Conservation (phyloP, 2,113 vertebrate genomes). For the Scolopax mira region DNA sequence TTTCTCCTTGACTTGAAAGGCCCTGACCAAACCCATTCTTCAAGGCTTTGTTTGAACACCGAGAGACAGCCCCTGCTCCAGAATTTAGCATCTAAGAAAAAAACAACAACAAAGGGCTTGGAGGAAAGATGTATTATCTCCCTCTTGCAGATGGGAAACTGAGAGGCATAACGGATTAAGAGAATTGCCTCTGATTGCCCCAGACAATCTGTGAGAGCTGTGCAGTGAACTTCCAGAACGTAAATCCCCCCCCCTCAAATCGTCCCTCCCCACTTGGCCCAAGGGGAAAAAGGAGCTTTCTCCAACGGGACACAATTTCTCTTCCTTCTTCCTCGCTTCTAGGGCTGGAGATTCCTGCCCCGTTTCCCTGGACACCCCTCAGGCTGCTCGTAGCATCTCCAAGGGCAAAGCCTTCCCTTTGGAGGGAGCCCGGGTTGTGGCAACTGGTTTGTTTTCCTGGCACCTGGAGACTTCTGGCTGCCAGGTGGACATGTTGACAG, state of each 20-base stretch:
- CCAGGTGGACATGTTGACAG: background rate
- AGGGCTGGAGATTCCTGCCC: fast-evolving
- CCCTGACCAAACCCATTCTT: background rate
- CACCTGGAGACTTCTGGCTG: fast-evolving
- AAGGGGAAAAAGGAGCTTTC: background rate
- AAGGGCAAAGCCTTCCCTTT: background rate
- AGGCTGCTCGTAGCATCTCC: fast-evolving
- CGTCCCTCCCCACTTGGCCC: fast-evolving
- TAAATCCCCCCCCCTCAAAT: background rate
- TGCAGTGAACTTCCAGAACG: background rate
- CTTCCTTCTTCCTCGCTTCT: too few relatives aligned
- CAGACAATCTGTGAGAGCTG: background rate
- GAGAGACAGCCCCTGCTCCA: background rate
- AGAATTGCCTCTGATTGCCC: background rate
- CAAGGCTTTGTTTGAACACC: background rate
- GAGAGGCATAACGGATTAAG: background rate
- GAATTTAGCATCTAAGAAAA: background rate
- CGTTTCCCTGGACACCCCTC: background rate
- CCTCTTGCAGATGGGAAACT: background rate
- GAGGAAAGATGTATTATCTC: background rate
- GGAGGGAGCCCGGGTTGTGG: fast-evolving
- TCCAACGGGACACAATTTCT: fast-evolving
- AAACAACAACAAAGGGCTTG: background rate
- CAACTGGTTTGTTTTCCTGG: background rate
- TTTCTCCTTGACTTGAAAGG: background rate